phyloP scores from a whole-genome alignment of 2,888 invertebrate species.

The Tenthredo scrophulariae region DNA sequence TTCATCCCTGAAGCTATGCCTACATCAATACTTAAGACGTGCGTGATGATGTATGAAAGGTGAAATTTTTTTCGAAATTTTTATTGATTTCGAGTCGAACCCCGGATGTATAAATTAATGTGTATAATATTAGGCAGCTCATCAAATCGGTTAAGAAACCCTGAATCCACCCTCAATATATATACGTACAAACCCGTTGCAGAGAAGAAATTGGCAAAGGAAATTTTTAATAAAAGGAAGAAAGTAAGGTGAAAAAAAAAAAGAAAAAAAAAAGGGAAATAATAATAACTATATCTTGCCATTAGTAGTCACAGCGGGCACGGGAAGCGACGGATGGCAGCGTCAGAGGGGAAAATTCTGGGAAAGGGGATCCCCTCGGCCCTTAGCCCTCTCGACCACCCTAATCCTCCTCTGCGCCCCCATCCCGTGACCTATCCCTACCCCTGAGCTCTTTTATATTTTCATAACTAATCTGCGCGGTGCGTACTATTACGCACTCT shows the following conservation, averaged over 20 bases:
- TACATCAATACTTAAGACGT: too few relatives aligned
- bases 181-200: not conserved
- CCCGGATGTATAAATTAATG: not conserved
- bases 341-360: conserved; percentile 64
- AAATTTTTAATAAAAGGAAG: conserved; percentile 50
- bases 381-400: conserved; percentile 70
- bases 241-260: conserved; percentile 38
- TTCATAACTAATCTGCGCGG: conserved; percentile 75
- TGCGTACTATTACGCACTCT: conserved; percentile 75
- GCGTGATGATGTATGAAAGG: not conserved
- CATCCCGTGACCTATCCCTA: conserved; percentile 56
- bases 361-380: conserved; percentile 68
- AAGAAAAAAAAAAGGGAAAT: conserved; percentile 38
- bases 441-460: conserved; percentile 69
- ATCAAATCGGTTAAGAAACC: not conserved
- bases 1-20: not conserved
- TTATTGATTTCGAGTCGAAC: not conserved
- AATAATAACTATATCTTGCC: conserved; percentile 48
- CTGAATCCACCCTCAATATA: not conserved
- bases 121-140: not conserved
- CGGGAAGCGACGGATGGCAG: conserved; percentile 52
- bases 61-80: not conserved
- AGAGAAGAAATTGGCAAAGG: conserved; percentile 38
- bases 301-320: conserved; percentile 52
- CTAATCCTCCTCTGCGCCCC: conserved; percentile 57